Base-by-base conservation (phyloP, 2,888 invertebrate species). In the Tipula vernalis region DNA sequence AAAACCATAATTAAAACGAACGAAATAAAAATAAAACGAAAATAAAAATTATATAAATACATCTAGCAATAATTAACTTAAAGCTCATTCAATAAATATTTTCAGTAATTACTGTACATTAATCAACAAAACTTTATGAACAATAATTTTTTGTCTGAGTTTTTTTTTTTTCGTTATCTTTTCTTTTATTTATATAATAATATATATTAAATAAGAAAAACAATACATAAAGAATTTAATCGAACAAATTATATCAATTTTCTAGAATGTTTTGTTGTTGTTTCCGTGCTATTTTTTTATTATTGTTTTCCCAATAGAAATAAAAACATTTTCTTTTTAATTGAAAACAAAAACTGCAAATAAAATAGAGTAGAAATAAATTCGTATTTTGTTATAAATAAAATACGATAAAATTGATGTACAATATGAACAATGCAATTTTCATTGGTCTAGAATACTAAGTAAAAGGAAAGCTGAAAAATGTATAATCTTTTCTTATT, bases 41-140 rank as follows among this genome's bases (percentile, higher is more conserved):
- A 18, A 71, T 28, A 28, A 28, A 28, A 28, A 28, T 28, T 28
- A 71, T 28, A 39, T 51, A 51, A 15, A 51, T 51, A 51, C 3
- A 28, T 71, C 28, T 28, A 51, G 71, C 71, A 71, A 71, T 71
- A 71, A 71, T 71, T 71, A 71, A 71, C 71, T 71, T 71, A 71
- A 71, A 71, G 71, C 71, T 71, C 71, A 71, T 71, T 71, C 71
- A 71, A 71, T 71, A 71, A 71, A 71, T 71, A 71, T 71, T 71
- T 71, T 8, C 71, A 18, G 71, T 71, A 71, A 71, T 71, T 71
- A 71, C 71, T 71, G 71, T 71, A 28, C 71, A 51, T 51, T 51
- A 51, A 51, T 51, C 51, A 51, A 51, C 15, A 71, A 71, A 71
- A 71, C 71, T 71, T 71, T 71, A 71, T 71, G 71, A 71, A 71